These are phyloP conservation scores for Mergus octosetaceus DNA, from an alignment of 2,797 vertebrate genomes.

Conservation along the genomic window DNA sequence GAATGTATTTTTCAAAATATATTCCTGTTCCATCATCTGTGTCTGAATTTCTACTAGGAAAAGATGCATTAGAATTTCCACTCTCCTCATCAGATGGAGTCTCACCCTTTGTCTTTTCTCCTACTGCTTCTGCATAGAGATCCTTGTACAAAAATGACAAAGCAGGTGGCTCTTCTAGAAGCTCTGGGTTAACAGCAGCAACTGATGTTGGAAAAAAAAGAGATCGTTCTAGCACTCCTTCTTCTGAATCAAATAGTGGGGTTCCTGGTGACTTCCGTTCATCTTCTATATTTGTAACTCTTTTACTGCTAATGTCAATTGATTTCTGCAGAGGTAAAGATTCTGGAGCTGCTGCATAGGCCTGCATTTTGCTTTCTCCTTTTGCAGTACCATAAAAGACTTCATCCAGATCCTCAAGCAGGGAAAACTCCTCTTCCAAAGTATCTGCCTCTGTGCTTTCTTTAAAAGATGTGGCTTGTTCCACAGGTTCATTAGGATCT, in stretches of 20 bases:
- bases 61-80: conserved; percentile 82
- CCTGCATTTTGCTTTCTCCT: conserved; percentile 26
- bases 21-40: conserved; percentile 86
- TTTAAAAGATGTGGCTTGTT: conserved; percentile 30
- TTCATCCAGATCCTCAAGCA: conserved; percentile 86
- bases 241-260: conserved; percentile 85
- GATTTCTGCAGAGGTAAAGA: conserved; percentile 42
- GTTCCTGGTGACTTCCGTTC: conserved; percentile 79
- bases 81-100: conserved; percentile 85
- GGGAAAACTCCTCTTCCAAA: conserved; percentile 83
- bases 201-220: conserved; percentile 85
- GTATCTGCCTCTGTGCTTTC: conserved; percentile 75
- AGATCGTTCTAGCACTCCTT: conserved; percentile 86
- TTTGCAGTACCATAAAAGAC: conserved; percentile 85
- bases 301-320: conserved; percentile 34
- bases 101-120: conserved; percentile 83
- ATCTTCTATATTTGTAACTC: conserved; percentile 13
- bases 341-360: conserved; percentile 13
- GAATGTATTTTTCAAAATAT: conserved; percentile 92
- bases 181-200: conserved; percentile 86
- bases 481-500: conserved; percentile 42
- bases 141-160: conserved; percentile 93
- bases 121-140: conserved; percentile 88
- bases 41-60: conserved; percentile 85
- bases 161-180: conserved; percentile 91